Base-by-base conservation (phyloP, 2,797 vertebrate genomes). In the Coreius guichenoti region DNA sequence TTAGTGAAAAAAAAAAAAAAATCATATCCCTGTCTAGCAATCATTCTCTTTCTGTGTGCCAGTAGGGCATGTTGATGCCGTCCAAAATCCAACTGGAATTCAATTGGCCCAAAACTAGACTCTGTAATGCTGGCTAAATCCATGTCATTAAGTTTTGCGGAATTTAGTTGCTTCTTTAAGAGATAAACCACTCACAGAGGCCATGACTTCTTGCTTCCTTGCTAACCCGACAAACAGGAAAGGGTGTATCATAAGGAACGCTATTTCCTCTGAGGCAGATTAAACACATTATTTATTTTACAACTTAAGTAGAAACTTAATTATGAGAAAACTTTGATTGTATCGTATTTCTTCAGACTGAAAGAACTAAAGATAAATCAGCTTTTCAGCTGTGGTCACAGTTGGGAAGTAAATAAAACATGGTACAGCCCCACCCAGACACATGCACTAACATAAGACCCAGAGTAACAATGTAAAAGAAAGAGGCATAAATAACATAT, bases 221-320 rank as follows among this genome's bases (percentile, higher is more conserved):
- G 80, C 65, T 11, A 51, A 79, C 81, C 77, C 65, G 56, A 86
- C 67, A 84, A 87, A 83, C 75, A 80, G 76, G 80, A 84, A 85
- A 82, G 86, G 75, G 87, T 67, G 75, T 84, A 83, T 67, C 69
- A 9, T 29, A 75, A 80, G 54, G 45, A 80, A 47, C 11, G 3
- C 21, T 73, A 81, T 68, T 86, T 81, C 86, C 86, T 83, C 23
- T n/a, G 3, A 76, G 56, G 49, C 63, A 70, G 61, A 76, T 80
- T 78, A 87, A 68, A 49, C 43, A 67, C 58, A 36, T 67, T 21
- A 31, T 29, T 61, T 23, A 3, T 74, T 77, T 61, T 51, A 26
- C 49, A 16, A 31, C 31, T 43, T 39, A 16, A 67, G 54, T 68
- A 14, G 36, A 56, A 74, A 81, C 23, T 26, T n/a, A 58, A 73